Percentiles rank a stretch among this genome's conserved stretches.
Conservation (phyloP, 2,888 invertebrate species). For the Parnassius orleans region DNA sequence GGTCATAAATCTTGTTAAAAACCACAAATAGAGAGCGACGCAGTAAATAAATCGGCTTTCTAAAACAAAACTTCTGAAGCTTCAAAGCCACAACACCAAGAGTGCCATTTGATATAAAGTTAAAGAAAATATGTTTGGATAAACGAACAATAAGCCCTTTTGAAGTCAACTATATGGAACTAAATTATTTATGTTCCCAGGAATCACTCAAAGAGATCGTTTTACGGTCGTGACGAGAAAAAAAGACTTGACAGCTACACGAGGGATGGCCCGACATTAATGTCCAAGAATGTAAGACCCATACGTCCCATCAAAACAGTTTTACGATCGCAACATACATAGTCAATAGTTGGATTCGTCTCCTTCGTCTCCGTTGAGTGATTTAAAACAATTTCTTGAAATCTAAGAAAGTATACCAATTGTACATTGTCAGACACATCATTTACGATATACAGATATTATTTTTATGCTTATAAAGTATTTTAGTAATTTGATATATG, state of each 20-base stretch:
- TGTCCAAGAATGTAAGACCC: conserved; percentile 57
- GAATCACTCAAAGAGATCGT: conserved; percentile 66
- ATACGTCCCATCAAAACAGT: conserved; percentile 62
- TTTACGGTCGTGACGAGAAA: conserved; percentile 57
- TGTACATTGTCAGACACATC: too few species aligned
- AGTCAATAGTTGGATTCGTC: conserved; percentile 57
- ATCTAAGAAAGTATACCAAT: conserved; percentile 53
- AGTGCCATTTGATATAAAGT: conserved; percentile 33
- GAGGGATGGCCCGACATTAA: conserved; percentile 58
- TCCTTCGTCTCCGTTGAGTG: conserved; percentile 47
- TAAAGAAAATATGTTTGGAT: conserved; percentile 42
- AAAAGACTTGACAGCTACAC: conserved; percentile 38
- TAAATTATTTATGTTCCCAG: conserved; percentile 60
- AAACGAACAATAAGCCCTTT: conserved; percentile 50
- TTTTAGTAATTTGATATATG: too few species aligned
- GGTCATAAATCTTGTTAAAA: conserved; percentile 12
- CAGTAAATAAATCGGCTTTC: conserved; percentile 10
- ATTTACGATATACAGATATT: too few species aligned
- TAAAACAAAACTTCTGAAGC: conserved; percentile 30
- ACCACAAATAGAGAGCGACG: conserved; percentile 16
- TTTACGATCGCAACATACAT: conserved; percentile 58
- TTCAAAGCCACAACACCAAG: conserved; percentile 33
- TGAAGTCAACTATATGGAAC: conserved; percentile 55
- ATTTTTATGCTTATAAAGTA: too few species aligned
- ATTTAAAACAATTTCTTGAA: conserved; percentile 59